Evolutionary conservation across 2,888 invertebrate species (phyloP).

Genomic region (Hirtodrosophila confusa): DNA sequence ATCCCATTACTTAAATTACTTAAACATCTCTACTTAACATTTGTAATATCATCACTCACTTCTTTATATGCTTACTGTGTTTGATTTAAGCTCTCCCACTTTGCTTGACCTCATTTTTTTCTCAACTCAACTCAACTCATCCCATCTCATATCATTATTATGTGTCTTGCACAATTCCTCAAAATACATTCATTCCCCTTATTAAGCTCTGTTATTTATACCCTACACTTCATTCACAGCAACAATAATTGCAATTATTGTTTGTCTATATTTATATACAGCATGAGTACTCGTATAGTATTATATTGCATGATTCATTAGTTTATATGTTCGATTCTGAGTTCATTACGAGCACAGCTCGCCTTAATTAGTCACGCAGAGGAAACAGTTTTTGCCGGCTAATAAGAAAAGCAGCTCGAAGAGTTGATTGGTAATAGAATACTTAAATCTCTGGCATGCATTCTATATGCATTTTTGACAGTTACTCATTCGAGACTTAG

Average conservation of each 20-base stretch:
- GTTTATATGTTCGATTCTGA: conserved; percentile 18
- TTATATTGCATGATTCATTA: conserved; percentile 35
- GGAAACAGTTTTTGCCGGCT: conserved; percentile 2
- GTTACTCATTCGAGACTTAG: conserved; percentile 5
- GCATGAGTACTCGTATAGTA: neutral
- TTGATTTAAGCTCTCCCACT: neutral
- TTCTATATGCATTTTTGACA: conserved; percentile 4
- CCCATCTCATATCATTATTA: conserved; percentile 2
- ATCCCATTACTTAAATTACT: too few relatives aligned
- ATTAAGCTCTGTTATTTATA: conserved; percentile 1
- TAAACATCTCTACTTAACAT: too few relatives aligned
- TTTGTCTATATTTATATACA: neutral
- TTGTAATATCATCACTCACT: too few relatives aligned
- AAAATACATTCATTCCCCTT: conserved; percentile 6
- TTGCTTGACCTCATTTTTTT: conserved; percentile 10
- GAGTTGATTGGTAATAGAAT: conserved; percentile 9
- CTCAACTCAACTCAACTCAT: neutral
- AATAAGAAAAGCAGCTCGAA: conserved; percentile 2
- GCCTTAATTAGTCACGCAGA: conserved; percentile 47
- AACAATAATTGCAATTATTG: conserved; percentile 24
- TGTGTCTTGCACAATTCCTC: conserved; percentile 10
- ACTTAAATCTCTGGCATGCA: neutral
- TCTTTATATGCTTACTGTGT: too few relatives aligned
- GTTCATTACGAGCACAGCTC: conserved; percentile 6
- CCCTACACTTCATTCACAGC: neutral